A percentile compares a stretch with the other conserved stretches of the same genome.
phyloP scores from a whole-genome alignment of 2,888 invertebrate species.

The Frankliniella fusca region DNA sequence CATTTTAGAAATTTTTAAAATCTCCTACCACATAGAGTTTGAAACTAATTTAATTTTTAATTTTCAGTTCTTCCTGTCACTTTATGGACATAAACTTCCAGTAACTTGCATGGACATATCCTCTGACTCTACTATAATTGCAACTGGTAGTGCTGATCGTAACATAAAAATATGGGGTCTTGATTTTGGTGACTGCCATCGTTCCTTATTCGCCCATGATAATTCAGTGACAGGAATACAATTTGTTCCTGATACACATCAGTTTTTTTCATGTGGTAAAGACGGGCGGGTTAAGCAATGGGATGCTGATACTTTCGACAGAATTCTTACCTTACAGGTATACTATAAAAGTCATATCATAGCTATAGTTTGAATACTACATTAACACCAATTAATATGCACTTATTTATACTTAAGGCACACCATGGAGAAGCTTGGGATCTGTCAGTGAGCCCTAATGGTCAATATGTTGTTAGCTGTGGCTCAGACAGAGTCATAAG shows the following conservation, averaged over 20 bases:
- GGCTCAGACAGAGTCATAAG: conserved; percentile 86
- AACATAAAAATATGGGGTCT: conserved; percentile 97
- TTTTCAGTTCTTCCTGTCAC: conserved; percentile 78
- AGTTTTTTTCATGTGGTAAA: conserved; percentile 89
- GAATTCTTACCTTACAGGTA: conserved; percentile 82
- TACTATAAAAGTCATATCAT: conserved; percentile 28
- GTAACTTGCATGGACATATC: conserved; percentile 91
- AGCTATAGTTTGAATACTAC: not conserved
- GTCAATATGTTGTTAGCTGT: conserved; percentile 70
- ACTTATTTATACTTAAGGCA: conserved; percentile 56
- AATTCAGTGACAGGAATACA: conserved; percentile 85
- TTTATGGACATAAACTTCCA: conserved; percentile 95
- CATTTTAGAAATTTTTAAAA: not conserved
- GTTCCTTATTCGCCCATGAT: conserved; percentile 92
- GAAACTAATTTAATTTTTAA: conserved; percentile 11
- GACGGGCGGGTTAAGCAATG: conserved; percentile 95
- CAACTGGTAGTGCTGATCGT: conserved; percentile 91
- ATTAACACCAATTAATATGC: too few relatives aligned
- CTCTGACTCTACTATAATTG: conserved; percentile 77
- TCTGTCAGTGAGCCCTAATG: conserved; percentile 74
- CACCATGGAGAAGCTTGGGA: conserved; percentile 77
- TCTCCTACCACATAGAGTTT: not conserved
- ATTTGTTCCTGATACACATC: conserved; percentile 87
- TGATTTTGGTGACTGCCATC: conserved; percentile 98
- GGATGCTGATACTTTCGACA: conserved; percentile 90